Percentiles rank a stretch among this genome's conserved stretches.
Conservation (phyloP, 2,888 invertebrate genomes). For the Drosophila putrida region DNA sequence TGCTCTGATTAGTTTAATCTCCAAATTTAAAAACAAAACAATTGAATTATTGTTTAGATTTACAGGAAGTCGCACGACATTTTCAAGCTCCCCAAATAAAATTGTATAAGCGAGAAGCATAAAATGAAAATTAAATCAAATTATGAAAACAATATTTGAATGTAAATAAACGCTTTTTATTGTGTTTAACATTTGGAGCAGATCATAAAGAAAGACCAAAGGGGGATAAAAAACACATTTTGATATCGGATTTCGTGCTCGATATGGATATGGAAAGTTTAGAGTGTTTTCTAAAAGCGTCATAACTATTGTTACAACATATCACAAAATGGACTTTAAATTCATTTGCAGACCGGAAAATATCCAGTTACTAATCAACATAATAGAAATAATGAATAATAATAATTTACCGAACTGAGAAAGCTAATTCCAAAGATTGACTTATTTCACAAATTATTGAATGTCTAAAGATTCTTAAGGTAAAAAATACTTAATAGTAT, state of each 20-base stretch:
- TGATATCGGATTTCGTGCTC: conserved; percentile 24
- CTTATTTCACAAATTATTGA: no score
- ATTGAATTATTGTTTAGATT: conserved; percentile 24
- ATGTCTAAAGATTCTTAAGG: no score
- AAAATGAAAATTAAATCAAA: neutral
- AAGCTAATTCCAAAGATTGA: no score
- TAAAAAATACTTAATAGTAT: no score
- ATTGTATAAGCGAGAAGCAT: neutral
- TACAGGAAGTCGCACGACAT: conserved; percentile 32
- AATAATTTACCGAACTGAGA: no score
- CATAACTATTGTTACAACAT: conserved; percentile 8
- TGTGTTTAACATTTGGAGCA: conserved; percentile 47
- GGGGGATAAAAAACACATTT: neutral
- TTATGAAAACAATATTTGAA: conserved; percentile 15
- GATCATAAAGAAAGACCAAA: neutral
- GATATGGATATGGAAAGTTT: conserved; percentile 38
- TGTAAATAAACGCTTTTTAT: conserved; percentile 18
- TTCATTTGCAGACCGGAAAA: conserved; percentile 2
- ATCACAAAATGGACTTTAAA: neutral
- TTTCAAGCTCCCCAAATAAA: conserved; percentile 12
- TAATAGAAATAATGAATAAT: neutral
- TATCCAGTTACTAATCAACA: conserved; percentile 1
- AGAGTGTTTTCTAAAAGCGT: neutral
- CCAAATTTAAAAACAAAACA: conserved; percentile 46
- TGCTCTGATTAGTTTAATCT: conserved; percentile 62